Conservation (phyloP, 2,113 vertebrate genomes). For the Platanista minor region DNA sequence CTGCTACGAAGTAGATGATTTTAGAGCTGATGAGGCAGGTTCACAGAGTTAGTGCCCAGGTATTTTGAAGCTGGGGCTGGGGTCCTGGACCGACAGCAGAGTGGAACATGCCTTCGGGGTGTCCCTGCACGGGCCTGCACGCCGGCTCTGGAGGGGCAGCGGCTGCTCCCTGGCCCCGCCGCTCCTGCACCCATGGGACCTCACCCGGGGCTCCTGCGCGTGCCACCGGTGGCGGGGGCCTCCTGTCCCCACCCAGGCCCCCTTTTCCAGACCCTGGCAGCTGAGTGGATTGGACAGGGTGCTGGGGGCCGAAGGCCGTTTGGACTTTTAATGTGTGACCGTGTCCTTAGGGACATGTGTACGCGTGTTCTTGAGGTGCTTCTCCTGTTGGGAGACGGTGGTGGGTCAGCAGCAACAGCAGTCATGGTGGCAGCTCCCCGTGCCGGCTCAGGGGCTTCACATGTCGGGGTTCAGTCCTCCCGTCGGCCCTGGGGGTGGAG, state of each 20-base stretch:
- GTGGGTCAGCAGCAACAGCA: rapidly evolving
- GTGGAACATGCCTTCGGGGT: rapidly evolving
- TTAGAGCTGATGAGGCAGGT: rapidly evolving
- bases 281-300: neutral
- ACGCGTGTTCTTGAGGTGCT: rapidly evolving
- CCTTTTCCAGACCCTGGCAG: neutral
- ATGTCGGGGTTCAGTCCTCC: rapidly evolving
- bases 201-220: rapidly evolving
- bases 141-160: too few species aligned
- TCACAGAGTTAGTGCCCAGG: neutral
- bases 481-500: neutral
- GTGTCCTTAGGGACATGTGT: rapidly evolving
- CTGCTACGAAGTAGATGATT: neutral
- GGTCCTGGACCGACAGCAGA: neutral
- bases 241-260: neutral
- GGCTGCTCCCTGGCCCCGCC: neutral
- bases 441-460: rapidly evolving
- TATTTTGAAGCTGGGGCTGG: neutral
- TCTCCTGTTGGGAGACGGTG: neutral
- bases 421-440: rapidly evolving
- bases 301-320: neutral
- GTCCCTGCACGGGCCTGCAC: neutral
- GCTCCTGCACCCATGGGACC: neutral
- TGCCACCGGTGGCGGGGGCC: neutral
- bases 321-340: neutral